phyloP scores from a whole-genome alignment of 2,113 vertebrate species.

The Heloderma charlesbogerti region DNA sequence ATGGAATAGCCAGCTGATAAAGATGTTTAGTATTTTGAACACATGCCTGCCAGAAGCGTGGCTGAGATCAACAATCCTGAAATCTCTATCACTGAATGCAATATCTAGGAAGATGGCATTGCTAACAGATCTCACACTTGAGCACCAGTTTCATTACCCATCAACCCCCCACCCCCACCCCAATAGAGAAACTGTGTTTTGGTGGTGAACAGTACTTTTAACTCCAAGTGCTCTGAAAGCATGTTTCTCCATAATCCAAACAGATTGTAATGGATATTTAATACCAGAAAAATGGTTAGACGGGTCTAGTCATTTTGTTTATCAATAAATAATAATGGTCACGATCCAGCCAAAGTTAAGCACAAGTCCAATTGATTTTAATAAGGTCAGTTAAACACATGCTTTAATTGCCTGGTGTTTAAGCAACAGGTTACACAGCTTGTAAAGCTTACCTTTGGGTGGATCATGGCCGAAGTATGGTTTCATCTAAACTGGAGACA shows the following conservation, averaged over 20 bases:
- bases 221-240: slow-evolving; percentile 29
- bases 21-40: not conserved
- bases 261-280: not conserved
- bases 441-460: not conserved
- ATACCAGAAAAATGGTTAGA: not conserved
- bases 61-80: not conserved
- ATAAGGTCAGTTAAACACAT: not conserved
- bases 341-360: not conserved
- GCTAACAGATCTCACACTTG: slow-evolving; percentile 42
- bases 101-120: slow-evolving; percentile 19
- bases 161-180: not conserved
- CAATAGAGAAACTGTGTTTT: slow-evolving; percentile 41
- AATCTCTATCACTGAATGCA: not conserved
- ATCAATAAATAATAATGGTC: not conserved
- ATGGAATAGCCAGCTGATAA: not conserved
- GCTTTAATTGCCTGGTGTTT: not conserved
- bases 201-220: slow-evolving; percentile 11
- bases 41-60: not conserved
- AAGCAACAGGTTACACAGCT: not conserved
- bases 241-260: not conserved
- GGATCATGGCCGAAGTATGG: not conserved
- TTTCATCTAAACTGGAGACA: not conserved
- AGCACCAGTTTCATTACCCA: slow-evolving; percentile 44
- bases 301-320: not conserved
- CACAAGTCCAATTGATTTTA: not conserved